Percentiles rank a stretch among this genome's conserved stretches.
phyloP scores from a whole-genome alignment of 2,113 vertebrate genomes.

The Leucosticte australis region DNA sequence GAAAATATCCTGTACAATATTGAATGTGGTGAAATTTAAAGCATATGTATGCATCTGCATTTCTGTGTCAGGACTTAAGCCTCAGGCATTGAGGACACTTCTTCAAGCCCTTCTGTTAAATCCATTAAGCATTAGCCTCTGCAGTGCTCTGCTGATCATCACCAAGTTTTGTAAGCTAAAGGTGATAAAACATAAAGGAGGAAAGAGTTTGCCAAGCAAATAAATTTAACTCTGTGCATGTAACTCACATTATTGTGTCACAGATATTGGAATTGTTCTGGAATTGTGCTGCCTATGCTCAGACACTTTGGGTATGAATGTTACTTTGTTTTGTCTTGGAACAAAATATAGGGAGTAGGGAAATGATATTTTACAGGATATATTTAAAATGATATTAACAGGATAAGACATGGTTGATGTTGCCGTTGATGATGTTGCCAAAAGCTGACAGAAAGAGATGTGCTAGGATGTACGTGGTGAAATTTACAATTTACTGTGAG shows the following conservation, averaged over 20 bases:
- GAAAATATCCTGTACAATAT: background rate
- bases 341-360: background rate
- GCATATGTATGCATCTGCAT: background rate
- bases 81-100: background rate
- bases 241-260: rapidly evolving
- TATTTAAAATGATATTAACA: background rate
- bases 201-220: background rate
- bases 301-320: background rate
- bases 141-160: background rate
- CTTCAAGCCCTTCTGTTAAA: background rate
- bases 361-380: background rate
- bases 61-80: slow-evolving; percentile 13
- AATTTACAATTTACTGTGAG: background rate
- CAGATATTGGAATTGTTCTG: background rate
- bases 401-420: background rate
- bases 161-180: background rate
- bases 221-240: background rate
- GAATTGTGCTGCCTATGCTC: background rate
- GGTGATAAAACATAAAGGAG: background rate
- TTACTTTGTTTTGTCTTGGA: background rate
- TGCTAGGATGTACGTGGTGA: background rate
- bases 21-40: background rate
- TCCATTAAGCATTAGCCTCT: background rate
- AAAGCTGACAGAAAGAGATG: background rate
- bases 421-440: background rate